Evolutionary conservation across 2,888 invertebrate genomes (phyloP), one percentile per base, ranked within the genome.

Genomic region (Tridacna crocea): DNA sequence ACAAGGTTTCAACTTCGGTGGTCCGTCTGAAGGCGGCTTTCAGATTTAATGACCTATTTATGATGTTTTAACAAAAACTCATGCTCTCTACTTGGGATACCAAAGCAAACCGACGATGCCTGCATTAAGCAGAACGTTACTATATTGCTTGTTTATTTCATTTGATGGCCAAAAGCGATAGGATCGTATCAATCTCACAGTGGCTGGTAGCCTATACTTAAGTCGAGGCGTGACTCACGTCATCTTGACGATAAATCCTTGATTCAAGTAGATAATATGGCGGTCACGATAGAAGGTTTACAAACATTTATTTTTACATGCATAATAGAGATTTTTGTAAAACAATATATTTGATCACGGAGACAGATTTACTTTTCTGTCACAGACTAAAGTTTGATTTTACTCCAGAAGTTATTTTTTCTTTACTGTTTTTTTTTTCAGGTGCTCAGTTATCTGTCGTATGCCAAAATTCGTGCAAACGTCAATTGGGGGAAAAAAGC

Each of bases 31-130:
- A 75, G 83, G 81, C 79, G 77, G 77, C 85, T 79, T 77, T 68
- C 75, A 77, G 65, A 51, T 75, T 86, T 86, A 77, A 86, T 72
- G 81, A 79, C 68, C 68, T 68, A 73, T 86, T 86, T 86, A 86
- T 70, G 85, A 81, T 72, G 74, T 77, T 80, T 48, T 66, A 80
- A 79, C 83, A 86, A 81, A 79, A 61, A 58, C 36, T 63, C 68
- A 80, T 80, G 74, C 82, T 82, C 85, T 63, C 81, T 74, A 80
- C 72, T 76, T 65, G 70, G 75, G 76, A 66, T 63, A 75, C 68
- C 75, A 73, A 73, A 72, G 58, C 73, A 73, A 75, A 80, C 63
- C 73, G 51, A 76, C 82, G 47, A 76, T 79, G 74, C 79, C 58
- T 79, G 75, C 73, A 82, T 82, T 82, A 75, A 73, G 26, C 66